Evolutionary conservation across 2,888 invertebrate genomes (phyloP), one percentile per base, ranked within the genome.

Genomic region (Electrophaes corylata): DNA sequence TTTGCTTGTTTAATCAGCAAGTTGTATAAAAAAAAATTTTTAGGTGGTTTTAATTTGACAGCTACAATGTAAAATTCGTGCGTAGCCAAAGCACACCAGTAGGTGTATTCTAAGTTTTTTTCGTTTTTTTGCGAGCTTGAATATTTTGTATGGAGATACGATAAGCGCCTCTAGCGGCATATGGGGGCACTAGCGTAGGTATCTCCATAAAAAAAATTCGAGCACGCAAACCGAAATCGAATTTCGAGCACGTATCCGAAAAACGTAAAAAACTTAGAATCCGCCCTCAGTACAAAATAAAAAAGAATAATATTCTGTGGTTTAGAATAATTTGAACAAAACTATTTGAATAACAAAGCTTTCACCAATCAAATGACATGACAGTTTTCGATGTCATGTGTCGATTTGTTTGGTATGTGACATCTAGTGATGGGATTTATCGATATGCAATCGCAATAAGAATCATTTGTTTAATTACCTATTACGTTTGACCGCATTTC

Each of bases 371-470:
- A 45, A 45, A 65, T 64, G 70, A 72, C 78, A 78, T 61, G 75
- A 79, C 79, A 78, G 70, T 71, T 68, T 70, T 73, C 76, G 72
- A 75, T 73, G 75, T 71, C 71, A 51, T 62, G 40, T 72, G 57
- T 73, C 69, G 73, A 69, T 69, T 64, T 52, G 59, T 50, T 73
- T 62, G 67, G 65, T 69, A 68, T 72, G 71, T 79, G 79, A 78
- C 76, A 73, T 67, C 51, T 62, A 69, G 65, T 62, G 73, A 71
- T 70, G 67, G 62, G 50, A 67, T 60, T 69, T 72, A 77, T 75
- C 76, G 70, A 74, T 69, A 64, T 53, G 64, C 64, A 61, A 67
- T 73, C 71, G 51, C 55, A 58, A 62, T 63, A 52, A 57, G 47
- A 58, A 60, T 57, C 54, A 48, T 57, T 60, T 54, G 60, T 61